These are phyloP conservation scores for Neelides folsomi DNA, from an alignment of 2,888 invertebrate genomes.

Conservation along the genomic window DNA sequence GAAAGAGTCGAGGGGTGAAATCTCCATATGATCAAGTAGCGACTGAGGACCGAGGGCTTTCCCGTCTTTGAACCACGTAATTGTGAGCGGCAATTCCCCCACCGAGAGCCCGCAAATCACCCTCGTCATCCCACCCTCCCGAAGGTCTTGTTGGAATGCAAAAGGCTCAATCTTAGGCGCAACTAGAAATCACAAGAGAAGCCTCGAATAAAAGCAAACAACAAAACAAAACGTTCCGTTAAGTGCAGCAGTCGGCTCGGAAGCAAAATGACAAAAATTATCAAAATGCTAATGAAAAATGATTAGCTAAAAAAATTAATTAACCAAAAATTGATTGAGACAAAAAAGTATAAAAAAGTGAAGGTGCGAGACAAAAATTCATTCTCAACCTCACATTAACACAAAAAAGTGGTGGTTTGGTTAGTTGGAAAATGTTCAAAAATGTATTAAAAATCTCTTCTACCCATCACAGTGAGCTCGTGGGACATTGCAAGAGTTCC, in stretches of 20 bases:
- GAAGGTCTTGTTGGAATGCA: conserved; percentile 67
- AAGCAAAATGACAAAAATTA: too few species aligned
- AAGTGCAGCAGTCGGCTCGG: too few species aligned
- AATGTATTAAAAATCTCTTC: neutral
- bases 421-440: neutral
- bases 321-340: conserved; percentile 4
- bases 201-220: neutral
- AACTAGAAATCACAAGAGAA: conserved; percentile 48
- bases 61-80: conserved; percentile 69
- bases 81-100: conserved; percentile 64
- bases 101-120: conserved; percentile 66
- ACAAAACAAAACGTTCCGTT: neutral
- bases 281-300: conserved; percentile 2
- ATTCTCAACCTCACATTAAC: neutral
- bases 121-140: conserved; percentile 67
- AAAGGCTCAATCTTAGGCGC: conserved; percentile 75
- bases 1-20: conserved; percentile 29
- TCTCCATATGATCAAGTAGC: conserved; percentile 16
- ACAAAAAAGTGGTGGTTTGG: neutral
- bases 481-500: conserved; percentile 20
- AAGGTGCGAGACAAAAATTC: neutral
- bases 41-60: conserved; percentile 13
- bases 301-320: conserved; percentile 11
- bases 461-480: conserved; percentile 26
- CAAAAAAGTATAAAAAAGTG: conserved; percentile 5